Evolutionary conservation across 2,797 vertebrate species (phyloP).

Genomic region (Lates japonicus): DNA sequence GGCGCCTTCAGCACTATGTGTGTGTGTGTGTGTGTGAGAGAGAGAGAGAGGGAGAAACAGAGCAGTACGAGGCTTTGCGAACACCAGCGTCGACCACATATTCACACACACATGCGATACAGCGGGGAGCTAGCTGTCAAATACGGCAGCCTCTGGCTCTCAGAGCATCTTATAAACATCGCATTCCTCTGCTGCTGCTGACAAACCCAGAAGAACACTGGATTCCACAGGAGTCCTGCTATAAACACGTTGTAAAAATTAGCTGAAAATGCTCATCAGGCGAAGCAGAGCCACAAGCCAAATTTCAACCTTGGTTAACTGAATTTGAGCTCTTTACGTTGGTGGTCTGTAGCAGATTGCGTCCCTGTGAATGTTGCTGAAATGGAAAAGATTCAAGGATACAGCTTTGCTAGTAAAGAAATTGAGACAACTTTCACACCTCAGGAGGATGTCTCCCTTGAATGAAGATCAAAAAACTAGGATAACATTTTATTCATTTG

Average conservation of each 20-base stretch:
- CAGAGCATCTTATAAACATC: neutral
- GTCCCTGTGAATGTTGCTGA: neutral
- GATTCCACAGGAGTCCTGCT: neutral
- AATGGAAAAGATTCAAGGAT: neutral
- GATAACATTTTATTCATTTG: neutral
- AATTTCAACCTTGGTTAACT: neutral
- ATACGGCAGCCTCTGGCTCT: constrained; percentile 14
- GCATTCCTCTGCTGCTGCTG: constrained; percentile 11
- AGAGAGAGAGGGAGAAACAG: neutral
- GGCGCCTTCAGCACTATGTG: constrained; percentile 22
- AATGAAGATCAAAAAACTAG: constrained; percentile 20
- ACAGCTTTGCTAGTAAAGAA: constrained; percentile 15
- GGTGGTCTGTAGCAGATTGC: constrained; percentile 2
- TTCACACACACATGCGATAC: constrained; percentile 42
- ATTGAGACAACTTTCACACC: constrained; percentile 25
- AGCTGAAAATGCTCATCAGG: neutral
- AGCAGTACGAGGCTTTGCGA: constrained; percentile 15
- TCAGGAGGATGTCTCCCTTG: constrained; percentile 32
- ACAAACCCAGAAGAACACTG: neutral
- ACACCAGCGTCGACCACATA: neutral
- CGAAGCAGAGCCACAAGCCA: neutral
- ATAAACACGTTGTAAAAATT: constrained; percentile 21
- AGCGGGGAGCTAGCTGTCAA: constrained; percentile 18
- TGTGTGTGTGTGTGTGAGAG: neutral
- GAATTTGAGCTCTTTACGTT: neutral